A percentile compares a stretch with the other conserved stretches of the same genome.
Evolutionary conservation across 2,113 vertebrate species (phyloP).

Genomic region (Oenanthe melanoleuca): DNA sequence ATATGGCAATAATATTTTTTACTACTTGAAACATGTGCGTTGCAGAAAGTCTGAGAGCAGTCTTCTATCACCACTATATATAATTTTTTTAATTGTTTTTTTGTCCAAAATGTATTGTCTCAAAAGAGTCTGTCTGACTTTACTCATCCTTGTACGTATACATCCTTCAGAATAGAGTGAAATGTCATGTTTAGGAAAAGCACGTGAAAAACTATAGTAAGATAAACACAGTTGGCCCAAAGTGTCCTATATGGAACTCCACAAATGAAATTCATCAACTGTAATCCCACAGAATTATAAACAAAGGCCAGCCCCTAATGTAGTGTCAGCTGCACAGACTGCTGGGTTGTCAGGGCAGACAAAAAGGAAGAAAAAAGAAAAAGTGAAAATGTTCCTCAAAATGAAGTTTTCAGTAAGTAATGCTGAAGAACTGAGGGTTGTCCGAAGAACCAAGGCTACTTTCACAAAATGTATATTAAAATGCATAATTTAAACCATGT

Average conservation of each 20-base stretch:
- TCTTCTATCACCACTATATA: background rate
- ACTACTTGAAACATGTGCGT: background rate
- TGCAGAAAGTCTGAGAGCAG: background rate
- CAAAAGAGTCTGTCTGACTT: background rate
- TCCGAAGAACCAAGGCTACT: background rate
- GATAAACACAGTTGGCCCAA: background rate
- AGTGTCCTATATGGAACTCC: background rate
- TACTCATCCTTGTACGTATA: too few relatives aligned
- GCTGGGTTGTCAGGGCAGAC: background rate
- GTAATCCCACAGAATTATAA: background rate
- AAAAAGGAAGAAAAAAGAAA: background rate
- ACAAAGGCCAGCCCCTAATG: background rate
- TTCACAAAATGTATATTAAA: background rate
- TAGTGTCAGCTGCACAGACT: background rate
- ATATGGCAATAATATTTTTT: background rate
- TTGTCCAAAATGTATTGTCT: background rate
- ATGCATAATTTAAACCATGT: background rate
- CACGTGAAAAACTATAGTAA: background rate
- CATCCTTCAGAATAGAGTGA: background rate
- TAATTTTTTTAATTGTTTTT: background rate
- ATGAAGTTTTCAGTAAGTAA: background rate
- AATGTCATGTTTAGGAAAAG: background rate
- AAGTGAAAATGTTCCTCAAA: background rate
- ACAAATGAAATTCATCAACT: background rate
- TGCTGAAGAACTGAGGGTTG: too few relatives aligned